Evolutionary conservation across 2,797 vertebrate species (phyloP), one percentile per base, ranked within the genome.

Genomic region (Oreochromis grahami): DNA sequence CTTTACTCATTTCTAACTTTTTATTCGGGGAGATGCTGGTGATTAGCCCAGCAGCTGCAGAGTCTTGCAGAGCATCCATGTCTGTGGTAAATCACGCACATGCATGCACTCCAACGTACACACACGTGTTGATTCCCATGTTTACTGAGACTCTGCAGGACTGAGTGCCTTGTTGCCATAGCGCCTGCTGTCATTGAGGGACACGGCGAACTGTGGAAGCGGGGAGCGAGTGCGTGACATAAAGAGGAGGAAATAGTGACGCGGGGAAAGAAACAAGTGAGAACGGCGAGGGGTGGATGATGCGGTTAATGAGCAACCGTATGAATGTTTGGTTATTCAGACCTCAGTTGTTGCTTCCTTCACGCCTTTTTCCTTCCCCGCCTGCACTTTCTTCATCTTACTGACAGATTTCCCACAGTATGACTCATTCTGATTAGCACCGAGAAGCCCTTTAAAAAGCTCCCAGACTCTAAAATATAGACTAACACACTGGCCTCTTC

Each of bases 161-260:
- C 84, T 87, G 56, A 83, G 68, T 82, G 80, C 88, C 87, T 91
- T 91, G 94, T 94, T 94, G 94, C 94, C 91, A 92, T 95, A 93
- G 95, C 81, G 58, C 90, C 93, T 50, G 34, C 79, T 92, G 91
- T 85, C 88, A 94, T 90, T 94, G 90, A 92, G 87, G 51, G 84
- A 93, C 82, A 13, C 78, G 32, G 87, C 45, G 43, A 85, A 80
- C 74, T 85, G 81, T 80, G 60, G 29, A 60, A 38, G 43, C 51
- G 38, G 53, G 32, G 34, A 80, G 77, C 6, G 17, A 82, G 81
- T 82, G 52, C 38, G 32, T 82, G 29, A 84, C 82, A 89, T 81
- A 81, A 87, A 89, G 80, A 78, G 53, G 78, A 81, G 41, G 83
- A 86, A 78, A 51, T 26, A 10, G 15, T 48, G 43, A 43, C 36